Evolutionary conservation across 2,888 invertebrate species (phyloP), one percentile per base, ranked within the genome.

Genomic region (Minunthozetes semirufus): DNA sequence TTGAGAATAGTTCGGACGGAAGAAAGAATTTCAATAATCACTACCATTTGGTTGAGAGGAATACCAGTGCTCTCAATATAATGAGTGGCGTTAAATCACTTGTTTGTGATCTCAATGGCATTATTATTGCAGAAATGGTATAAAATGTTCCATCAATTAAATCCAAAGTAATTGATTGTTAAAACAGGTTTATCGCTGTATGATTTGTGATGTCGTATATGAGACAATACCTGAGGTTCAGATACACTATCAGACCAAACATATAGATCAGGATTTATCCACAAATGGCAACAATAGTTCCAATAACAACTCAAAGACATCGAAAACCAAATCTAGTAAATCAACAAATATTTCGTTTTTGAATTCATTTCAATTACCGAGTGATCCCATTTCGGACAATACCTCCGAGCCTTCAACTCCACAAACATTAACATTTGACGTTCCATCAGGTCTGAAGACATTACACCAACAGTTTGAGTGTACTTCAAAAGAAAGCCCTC

Each of bases 361-460:
- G 15, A 27, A 25, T 29, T 63, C 38, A 38, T 33, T 63, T 33
- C 63, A 38, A 27, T 59, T 19, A n/a, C 11, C 63, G 9, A 19
- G 2, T 63, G 15, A 33, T 13, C 17, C 38, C 15, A 29, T 8
- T 33, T 33, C 13, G 33, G 63, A 63, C 27, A 29, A 33, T 5
- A 33, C 29, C 1, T 9, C n/a, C 38, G 63, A 61, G 19, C 1
- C 9, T 25, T 9, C 61, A 27, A 15, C 1, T 15, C 29, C 63
- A 6, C 29, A 63, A 2, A 63, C 63, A 4, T 27, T 63, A n/a
- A 63, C 63, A n/a, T 63, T 63, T 63, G 63, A 63, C 27, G 48
- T 50, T 27, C 71, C 71, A 13, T 71, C 71, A 2, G 71, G 71
- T 27, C 71, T 71, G 27, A 71, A 71, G 71, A 46, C 48, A 6